Conservation (phyloP, 2,888 invertebrate species). For the Melitaea athalia region DNA sequence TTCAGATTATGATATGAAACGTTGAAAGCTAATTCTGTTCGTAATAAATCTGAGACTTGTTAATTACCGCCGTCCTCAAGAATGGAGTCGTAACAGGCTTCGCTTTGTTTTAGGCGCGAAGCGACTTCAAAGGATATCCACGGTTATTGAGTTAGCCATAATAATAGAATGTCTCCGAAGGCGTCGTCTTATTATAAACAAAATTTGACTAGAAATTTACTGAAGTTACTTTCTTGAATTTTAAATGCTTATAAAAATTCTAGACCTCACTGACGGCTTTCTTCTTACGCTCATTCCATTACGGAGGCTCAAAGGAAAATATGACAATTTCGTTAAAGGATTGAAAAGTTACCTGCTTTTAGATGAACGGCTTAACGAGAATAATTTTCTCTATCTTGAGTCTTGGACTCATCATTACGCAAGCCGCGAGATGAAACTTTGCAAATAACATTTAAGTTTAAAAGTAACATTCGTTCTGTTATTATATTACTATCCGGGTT, state of each 20-base stretch:
- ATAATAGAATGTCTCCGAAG: conserved; percentile 52
- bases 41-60: conserved; percentile 75
- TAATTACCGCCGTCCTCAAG: conserved; percentile 64
- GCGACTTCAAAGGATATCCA: conserved; percentile 64
- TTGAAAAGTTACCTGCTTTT: conserved; percentile 76
- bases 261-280: conserved; percentile 50
- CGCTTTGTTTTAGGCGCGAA: conserved; percentile 61
- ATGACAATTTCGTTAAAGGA: conserved; percentile 70
- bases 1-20: conserved; percentile 75
- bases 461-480: conserved; percentile 25
- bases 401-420: conserved; percentile 50
- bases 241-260: conserved; percentile 67
- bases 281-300: conserved; percentile 66
- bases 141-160: conserved; percentile 58
- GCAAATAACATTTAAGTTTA: conserved; percentile 37
- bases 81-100: conserved; percentile 61
- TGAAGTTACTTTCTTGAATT: conserved; percentile 53
- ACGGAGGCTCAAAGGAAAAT: conserved; percentile 67
- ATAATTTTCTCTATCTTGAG: conserved; percentile 61
- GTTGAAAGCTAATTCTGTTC: conserved; percentile 73
- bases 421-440: conserved; percentile 36
- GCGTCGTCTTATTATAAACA: conserved; percentile 41
- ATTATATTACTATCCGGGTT: conserved; percentile 12
- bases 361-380: conserved; percentile 70
- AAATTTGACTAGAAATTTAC: conserved; percentile 50